These are phyloP conservation scores for Macaria liturata DNA, from an alignment of 2,888 invertebrate genomes.

Conservation along the genomic window DNA sequence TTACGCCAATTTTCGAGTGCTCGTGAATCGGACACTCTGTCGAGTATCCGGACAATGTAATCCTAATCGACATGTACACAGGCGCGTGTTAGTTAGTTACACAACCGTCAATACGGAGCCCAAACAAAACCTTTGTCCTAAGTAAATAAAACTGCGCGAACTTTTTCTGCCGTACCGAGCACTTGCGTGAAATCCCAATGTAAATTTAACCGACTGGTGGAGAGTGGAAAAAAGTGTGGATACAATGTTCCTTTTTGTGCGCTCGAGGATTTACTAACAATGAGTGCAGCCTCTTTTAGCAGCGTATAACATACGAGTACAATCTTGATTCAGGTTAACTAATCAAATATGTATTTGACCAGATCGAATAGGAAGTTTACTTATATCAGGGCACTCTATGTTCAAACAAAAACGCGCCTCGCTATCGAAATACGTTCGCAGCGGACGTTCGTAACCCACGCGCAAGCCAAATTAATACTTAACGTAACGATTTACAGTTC, in stretches of 20 bases:
- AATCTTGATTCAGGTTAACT: too few species aligned
- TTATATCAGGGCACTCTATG: too few species aligned
- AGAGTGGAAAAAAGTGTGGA: slow-evolving; percentile 22
- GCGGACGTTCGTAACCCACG: too few species aligned
- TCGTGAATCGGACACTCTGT: slow-evolving; percentile 10
- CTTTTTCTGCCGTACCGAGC: slow-evolving; percentile 33
- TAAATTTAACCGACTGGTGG: slow-evolving; percentile 30
- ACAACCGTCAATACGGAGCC: slow-evolving; percentile 34
- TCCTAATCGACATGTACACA: slow-evolving; percentile 25
- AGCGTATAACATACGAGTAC: too few species aligned
- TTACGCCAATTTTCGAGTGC: slow-evolving; percentile 6
- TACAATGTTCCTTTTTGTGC: slow-evolving; percentile 21
- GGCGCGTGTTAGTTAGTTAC: slow-evolving; percentile 26
- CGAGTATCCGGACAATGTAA: slow-evolving; percentile 20
- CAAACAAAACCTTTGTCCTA: slow-evolving; percentile 44
- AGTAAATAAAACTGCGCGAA: slow-evolving; percentile 36
- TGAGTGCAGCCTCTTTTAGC: slow-evolving; percentile 8
- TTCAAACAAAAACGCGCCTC: too few species aligned
- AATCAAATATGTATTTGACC: too few species aligned
- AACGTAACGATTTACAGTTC: too few species aligned
- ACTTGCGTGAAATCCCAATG: slow-evolving; percentile 30
- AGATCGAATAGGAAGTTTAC: too few species aligned
- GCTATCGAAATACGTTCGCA: too few species aligned
- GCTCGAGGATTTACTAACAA: slow-evolving; percentile 24
- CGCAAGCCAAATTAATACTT: too few species aligned